Conservation (phyloP, 2,797 vertebrate genomes). For the Strix occidentalis region DNA sequence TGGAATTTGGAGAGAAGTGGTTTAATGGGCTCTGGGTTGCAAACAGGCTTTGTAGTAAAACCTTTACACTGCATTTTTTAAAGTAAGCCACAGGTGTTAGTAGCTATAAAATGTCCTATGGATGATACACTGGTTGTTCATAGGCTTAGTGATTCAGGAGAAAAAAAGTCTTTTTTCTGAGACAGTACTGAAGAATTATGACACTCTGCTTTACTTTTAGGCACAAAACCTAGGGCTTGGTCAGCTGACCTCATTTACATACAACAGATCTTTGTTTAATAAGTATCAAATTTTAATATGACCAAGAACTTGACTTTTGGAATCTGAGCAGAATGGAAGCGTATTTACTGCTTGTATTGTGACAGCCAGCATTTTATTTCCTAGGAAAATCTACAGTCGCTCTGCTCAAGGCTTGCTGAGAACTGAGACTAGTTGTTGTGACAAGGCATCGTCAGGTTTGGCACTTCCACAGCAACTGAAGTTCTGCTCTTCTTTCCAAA, state of each 20-base stretch:
- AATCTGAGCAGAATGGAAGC: background rate
- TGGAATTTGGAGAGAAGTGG: background rate
- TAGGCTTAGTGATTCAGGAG: background rate
- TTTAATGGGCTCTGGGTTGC: background rate
- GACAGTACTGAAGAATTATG: background rate
- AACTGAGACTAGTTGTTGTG: constrained; percentile 24
- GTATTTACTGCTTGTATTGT: background rate
- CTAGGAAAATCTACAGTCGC: background rate
- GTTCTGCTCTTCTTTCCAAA: background rate
- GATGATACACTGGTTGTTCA: background rate
- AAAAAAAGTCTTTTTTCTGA: background rate
- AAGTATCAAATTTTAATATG: background rate
- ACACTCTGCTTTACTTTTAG: background rate
- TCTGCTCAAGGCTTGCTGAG: background rate
- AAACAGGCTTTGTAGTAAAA: background rate
- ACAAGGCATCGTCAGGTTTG: constrained; percentile 19
- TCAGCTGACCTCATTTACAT: background rate
- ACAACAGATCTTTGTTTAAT: background rate
- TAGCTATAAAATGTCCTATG: background rate
- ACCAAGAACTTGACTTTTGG: background rate
- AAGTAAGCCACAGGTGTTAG: background rate
- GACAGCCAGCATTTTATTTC: constrained; percentile 16
- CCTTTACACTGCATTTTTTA: background rate
- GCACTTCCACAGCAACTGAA: constrained; percentile 9
- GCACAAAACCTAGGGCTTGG: background rate